Percentiles rank a stretch among this genome's conserved stretches.
phyloP scores from a whole-genome alignment of 2,797 vertebrate species.

The Falco biarmicus region DNA sequence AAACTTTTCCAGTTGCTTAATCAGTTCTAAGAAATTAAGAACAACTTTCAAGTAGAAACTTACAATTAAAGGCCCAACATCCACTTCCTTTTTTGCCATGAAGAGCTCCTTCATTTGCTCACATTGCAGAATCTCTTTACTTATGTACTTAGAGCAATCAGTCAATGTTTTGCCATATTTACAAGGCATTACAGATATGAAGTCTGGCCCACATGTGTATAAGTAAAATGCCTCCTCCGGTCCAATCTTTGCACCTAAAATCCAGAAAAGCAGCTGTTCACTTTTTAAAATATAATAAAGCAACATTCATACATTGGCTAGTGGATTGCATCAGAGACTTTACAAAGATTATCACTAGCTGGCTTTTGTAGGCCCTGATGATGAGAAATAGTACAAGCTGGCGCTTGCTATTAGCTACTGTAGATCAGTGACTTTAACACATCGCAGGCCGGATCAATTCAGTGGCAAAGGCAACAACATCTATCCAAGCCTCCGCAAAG shows the following conservation, averaged over 20 bases:
- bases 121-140: constrained; percentile 87
- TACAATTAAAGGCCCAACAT: constrained; percentile 88
- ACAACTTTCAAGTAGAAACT: constrained; percentile 65
- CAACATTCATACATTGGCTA: background rate
- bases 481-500: background rate
- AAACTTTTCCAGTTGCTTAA: background rate
- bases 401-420: background rate
- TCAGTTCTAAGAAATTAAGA: background rate
- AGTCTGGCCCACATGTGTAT: constrained; percentile 91
- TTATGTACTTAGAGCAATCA: constrained; percentile 89
- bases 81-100: constrained; percentile 88
- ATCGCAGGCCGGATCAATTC: background rate
- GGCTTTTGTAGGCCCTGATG: background rate
- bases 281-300: background rate
- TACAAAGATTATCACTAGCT: background rate
- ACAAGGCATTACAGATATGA: constrained; percentile 95
- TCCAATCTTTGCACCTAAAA: constrained; percentile 89
- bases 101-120: constrained; percentile 89
- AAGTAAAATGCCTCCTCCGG: constrained; percentile 93
- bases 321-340: background rate
- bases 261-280: constrained; percentile 16
- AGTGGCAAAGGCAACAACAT: background rate
- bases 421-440: background rate
- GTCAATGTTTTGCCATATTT: constrained; percentile 88
- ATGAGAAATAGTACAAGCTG: background rate